Evolutionary conservation across 2,797 vertebrate species (phyloP), one percentile per base, ranked within the genome.

Genomic region (Pangasius krempfi): DNA sequence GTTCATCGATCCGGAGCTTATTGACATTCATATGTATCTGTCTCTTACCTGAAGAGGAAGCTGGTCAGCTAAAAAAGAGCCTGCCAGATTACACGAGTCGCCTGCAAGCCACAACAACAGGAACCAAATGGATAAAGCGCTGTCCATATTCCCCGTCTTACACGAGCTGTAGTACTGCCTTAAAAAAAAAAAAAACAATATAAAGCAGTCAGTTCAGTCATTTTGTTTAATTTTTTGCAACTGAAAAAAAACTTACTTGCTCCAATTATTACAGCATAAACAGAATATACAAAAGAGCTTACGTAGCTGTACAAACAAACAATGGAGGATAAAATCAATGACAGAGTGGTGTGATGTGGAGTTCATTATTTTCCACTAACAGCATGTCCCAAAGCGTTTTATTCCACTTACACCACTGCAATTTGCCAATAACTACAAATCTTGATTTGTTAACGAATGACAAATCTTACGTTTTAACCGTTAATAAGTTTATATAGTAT

Each of bases 111-210:
- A 99, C 79, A 98, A 95, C 90, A 99, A 91, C 73, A 99, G 94
- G 92, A 99, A 99, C 96, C 98, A 99, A 58, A 99, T 92, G 1
- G 99, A 99, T 64, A 99, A 92, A 0, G 98, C 98, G 14, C 93
- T 95, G 95, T 99, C 97, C 98, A 99, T 98, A 83, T 97, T 98
- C 79, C 98, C 97, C 0, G 93, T 96, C 92, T 93, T 97, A 88
- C 96, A 99, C 2, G 98, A 98, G 56, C 96, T 97, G 95, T 97
- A 95, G 92, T 97, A 99, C 89, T 99, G 98, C 83, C 99, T 99
- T 88, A 27, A 37, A 47, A 47, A 30, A 50, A 30, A 30, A 25
- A 33, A 27, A 52, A 80, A 8, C 86, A 58, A 8, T n/a, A 87
- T 14, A 10, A 52, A 37, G 1, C 14, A 30, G 20, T 64, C 73